Percentiles rank a stretch among this genome's conserved stretches.
These are phyloP conservation scores for Clarias gariepinus DNA, from an alignment of 2,113 vertebrate species.

Conservation along the genomic window DNA sequence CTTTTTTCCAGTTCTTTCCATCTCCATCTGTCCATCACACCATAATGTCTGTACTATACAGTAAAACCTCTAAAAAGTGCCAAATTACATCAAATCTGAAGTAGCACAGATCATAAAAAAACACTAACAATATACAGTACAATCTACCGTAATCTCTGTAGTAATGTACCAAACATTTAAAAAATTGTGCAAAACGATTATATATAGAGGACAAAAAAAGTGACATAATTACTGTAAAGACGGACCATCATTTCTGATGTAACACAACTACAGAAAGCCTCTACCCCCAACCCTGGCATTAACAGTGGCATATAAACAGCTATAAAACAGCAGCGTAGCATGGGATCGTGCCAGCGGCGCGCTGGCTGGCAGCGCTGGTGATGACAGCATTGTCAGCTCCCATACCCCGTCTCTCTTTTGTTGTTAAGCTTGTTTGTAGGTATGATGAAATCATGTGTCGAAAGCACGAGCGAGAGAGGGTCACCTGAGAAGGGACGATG, in stretches of 20 bases:
- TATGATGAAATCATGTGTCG: slow-evolving; percentile 28
- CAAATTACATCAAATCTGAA: too few species aligned
- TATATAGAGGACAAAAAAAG: too few species aligned
- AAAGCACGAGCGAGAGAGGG: slow-evolving; percentile 31
- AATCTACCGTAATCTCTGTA: background rate
- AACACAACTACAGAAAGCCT: too few species aligned
- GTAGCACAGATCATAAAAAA: background rate
- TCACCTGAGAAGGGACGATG: slow-evolving; percentile 20
- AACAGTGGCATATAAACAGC: background rate
- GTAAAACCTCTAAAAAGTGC: too few species aligned
- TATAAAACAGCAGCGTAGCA: slow-evolving; percentile 5
- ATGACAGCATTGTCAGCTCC: slow-evolving; percentile 3
- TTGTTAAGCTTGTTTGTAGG: slow-evolving; percentile 36
- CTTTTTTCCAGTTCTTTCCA: too few species aligned
- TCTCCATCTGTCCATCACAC: too few species aligned
- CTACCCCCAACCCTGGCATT: background rate
- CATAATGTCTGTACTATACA: too few species aligned
- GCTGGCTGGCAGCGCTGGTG: background rate
- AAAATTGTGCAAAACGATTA: too few species aligned
- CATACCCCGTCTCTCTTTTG: slow-evolving; percentile 20
- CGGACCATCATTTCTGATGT: too few species aligned
- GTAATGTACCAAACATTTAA: background rate
- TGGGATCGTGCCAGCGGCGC: slow-evolving; percentile 20
- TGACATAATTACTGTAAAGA: too few species aligned
- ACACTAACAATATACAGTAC: background rate